Evolutionary conservation across 2,797 vertebrate species (phyloP).

Genomic region (Melanotaenia pygmaea): DNA sequence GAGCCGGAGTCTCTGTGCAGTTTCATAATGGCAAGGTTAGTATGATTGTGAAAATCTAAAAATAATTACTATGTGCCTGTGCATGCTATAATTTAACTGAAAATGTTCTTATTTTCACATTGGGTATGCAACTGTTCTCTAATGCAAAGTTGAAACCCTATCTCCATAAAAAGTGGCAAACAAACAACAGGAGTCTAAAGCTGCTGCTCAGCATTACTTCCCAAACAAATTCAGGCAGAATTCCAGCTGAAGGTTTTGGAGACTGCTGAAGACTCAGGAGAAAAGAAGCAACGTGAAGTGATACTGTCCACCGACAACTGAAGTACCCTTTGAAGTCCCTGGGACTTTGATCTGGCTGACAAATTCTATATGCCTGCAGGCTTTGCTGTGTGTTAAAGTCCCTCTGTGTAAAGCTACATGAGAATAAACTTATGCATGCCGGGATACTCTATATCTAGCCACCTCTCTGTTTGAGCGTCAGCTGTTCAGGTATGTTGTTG

Average conservation of each 20-base stretch:
- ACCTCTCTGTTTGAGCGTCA: slow-evolving; percentile 31
- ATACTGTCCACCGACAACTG: slow-evolving; percentile 60
- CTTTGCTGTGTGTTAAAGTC: slow-evolving; percentile 54
- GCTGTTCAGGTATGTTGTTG: slow-evolving; percentile 8
- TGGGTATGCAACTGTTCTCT: slow-evolving; percentile 3
- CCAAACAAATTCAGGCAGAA: slow-evolving; percentile 40
- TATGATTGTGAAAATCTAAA: slow-evolving; percentile 36
- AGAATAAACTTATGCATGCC: slow-evolving; percentile 42
- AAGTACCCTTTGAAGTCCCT: slow-evolving; percentile 66
- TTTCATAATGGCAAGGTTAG: slow-evolving; percentile 37
- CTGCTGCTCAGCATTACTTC: slow-evolving; percentile 23
- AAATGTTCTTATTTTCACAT: slow-evolving; percentile 18
- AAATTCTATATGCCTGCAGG: slow-evolving; percentile 69
- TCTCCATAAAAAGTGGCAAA: slow-evolving; percentile 18
- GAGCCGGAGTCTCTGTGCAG: slow-evolving; percentile 30
- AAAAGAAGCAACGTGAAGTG: slow-evolving; percentile 46
- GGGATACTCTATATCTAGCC: slow-evolving; percentile 22
- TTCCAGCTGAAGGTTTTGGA: slow-evolving; percentile 44
- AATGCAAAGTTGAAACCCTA: slow-evolving; percentile 26
- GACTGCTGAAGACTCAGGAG: slow-evolving; percentile 39
- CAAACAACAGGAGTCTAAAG: slow-evolving; percentile 21
- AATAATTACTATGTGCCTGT: slow-evolving; percentile 7
- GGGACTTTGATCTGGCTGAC: slow-evolving; percentile 74
- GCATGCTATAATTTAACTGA: slow-evolving; percentile 18
- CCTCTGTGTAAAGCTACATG: slow-evolving; percentile 36